Conservation (phyloP, 2,888 invertebrate species). For the Platycnemis pennipes region DNA sequence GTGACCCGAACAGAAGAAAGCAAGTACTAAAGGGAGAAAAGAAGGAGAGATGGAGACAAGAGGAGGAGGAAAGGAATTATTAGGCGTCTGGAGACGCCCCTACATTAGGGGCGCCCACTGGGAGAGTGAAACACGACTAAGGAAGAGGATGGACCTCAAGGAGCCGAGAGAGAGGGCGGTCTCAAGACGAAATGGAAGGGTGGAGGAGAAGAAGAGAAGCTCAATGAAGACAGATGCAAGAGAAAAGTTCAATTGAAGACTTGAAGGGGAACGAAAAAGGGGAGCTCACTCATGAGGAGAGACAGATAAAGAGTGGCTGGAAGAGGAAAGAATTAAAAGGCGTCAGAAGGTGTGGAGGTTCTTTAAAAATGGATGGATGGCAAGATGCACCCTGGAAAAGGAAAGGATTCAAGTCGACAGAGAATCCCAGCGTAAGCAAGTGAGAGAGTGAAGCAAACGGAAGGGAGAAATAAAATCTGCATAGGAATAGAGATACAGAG, state of each 20-base stretch:
- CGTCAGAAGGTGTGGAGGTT: not conserved
- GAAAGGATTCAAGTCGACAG: not conserved
- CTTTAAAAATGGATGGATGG: conserved; percentile 14
- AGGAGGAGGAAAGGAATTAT: not conserved
- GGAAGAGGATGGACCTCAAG: not conserved
- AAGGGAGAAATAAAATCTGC: not conserved
- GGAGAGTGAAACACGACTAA: not conserved
- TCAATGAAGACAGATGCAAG: not conserved
- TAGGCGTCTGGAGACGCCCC: not conserved
- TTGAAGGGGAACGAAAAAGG: not conserved
- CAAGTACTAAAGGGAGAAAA: not conserved
- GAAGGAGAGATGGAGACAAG: not conserved
- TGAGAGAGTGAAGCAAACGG: not conserved
- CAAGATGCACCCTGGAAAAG: not conserved
- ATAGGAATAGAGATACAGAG: too few relatives aligned
- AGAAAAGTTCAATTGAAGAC: not conserved
- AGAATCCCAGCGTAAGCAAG: not conserved
- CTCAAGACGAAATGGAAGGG: not conserved
- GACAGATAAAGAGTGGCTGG: not conserved
- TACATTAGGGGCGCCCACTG: not conserved
- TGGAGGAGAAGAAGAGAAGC: not conserved
- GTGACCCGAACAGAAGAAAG: not conserved
- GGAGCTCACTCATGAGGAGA: not conserved
- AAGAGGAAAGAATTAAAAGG: not conserved
- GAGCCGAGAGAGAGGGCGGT: not conserved